Base-by-base conservation (phyloP, 92 coral and sea anemone species). In the Metridium senile region DNA sequence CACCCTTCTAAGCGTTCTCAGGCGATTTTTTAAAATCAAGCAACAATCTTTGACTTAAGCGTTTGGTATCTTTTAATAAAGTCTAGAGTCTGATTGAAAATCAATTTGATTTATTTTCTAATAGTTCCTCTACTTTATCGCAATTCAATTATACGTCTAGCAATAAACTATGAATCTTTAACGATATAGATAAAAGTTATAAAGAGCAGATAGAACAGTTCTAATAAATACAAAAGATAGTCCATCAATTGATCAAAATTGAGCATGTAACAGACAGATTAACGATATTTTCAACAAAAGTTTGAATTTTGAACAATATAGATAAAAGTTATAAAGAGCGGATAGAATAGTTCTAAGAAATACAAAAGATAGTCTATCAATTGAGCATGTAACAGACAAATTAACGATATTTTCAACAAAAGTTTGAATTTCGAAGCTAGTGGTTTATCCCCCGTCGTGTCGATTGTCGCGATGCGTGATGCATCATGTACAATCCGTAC, bases 111-210 rank as follows among this genome's bases (percentile, higher is more conserved):
- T 20, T 54, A 3, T 54, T 54, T 3, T 21, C 59, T 21, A 54
- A 21, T 54, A 21, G 25, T 33, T 57, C 32, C 20, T 49, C 64
- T 20, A 43, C 70, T 74, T 87, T 86, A 87, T 89, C 94, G 74
- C 53, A 59, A 80, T 82, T 87, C 83, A 77, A 79, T 87, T 87
- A 88, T 76, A 69, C 47, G 13, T 75, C 66, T 83, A 75, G 78
- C 81, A 88, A 86, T 77, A 74, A 69, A 79, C 72, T 29, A 89
- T 89, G 66, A 89, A 89, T 89, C 72, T 89, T 89, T 89, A 82
- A 89, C 59, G 9, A 54, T 43, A 72, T 66, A 84, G 82, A 85
- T 87, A 79, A 84, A 87, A 83, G 89, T 57, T 81, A n/a, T 72
- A 87, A 80, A 86, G 84, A 82, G 81, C 88, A 70, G 69, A 91